These are phyloP conservation scores for Oncorhynchus tshawytscha DNA, from an alignment of 2,113 vertebrate species.

Conservation along the genomic window DNA sequence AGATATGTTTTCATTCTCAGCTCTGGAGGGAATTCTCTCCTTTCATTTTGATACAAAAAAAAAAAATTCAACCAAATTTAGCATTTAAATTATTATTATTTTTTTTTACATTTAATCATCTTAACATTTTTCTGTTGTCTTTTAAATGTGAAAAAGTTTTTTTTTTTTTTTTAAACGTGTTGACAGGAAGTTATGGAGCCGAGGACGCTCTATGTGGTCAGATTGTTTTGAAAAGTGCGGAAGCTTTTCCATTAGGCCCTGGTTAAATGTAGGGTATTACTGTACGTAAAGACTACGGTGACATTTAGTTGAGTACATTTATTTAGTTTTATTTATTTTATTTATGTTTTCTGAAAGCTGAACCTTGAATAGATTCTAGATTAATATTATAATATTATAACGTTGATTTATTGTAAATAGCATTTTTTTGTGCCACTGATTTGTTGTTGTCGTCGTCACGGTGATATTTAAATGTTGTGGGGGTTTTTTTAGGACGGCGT, in stretches of 20 bases:
- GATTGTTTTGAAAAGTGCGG: conserved; percentile 80
- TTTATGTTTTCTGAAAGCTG: no score
- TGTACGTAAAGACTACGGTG: no score
- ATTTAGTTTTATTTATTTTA: no score
- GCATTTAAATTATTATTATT: conserved; percentile 23
- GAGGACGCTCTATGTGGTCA: conserved; percentile 47
- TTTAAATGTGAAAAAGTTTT: conserved; percentile 33
- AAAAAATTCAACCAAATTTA: conserved; percentile 44
- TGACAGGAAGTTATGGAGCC: conserved; percentile 6
- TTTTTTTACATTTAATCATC: conserved; percentile 30
- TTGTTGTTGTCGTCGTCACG: no score
- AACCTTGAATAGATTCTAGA: no score
- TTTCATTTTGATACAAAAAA: conserved; percentile 36
- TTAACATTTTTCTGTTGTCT: conserved; percentile 34
- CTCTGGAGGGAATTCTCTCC: conserved; percentile 35
- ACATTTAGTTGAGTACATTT: no score
- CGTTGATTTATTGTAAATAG: no score
- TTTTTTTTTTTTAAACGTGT: conserved; percentile 30
- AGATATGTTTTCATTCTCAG: conserved; percentile 69
- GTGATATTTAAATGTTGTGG: no score
- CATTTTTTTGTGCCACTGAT: no score
- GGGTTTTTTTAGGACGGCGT: no score
- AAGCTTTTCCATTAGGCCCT: neutral
- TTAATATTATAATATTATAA: no score
- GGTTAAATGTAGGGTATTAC: no score